Evolutionary conservation across 2,113 vertebrate species (phyloP).

Genomic region (Aplodontia rufa): DNA sequence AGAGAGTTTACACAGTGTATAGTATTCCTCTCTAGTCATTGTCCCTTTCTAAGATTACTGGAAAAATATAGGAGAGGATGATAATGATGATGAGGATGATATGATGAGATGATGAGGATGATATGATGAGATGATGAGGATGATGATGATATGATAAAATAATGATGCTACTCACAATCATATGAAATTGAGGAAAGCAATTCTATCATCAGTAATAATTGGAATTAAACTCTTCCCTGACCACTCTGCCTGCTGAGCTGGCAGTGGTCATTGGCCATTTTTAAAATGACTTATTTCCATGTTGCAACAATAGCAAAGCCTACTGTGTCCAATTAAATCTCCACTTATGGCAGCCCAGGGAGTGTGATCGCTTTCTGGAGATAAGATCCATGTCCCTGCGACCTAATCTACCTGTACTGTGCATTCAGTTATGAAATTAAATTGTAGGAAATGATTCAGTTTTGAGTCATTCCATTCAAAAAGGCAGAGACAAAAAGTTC

Average conservation of each 20-base stretch:
- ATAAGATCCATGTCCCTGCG: slow-evolving; percentile 72
- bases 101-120: neutral
- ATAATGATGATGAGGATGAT: too few species aligned
- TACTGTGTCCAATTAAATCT: slow-evolving; percentile 71
- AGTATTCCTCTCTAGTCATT: neutral
- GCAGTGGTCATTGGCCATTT: slow-evolving; percentile 65
- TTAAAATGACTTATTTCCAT: slow-evolving; percentile 69
- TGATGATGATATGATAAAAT: slow-evolving; percentile 31
- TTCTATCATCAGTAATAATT: slow-evolving; percentile 68
- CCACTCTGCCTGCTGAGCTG: neutral
- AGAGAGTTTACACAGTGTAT: neutral
- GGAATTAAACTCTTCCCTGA: slow-evolving; percentile 59
- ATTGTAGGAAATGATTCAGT: slow-evolving; percentile 84
- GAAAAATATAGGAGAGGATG: neutral
- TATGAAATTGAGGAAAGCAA: slow-evolving; percentile 61
- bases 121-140: neutral
- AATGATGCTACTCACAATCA: slow-evolving; percentile 74
- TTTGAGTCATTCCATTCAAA: slow-evolving; percentile 81
- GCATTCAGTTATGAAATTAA: slow-evolving; percentile 82
- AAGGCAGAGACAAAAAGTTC: slow-evolving; percentile 78
- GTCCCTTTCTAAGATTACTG: neutral
- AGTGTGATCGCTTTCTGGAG: slow-evolving; percentile 74
- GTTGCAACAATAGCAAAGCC: slow-evolving; percentile 62
- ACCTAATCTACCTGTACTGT: slow-evolving; percentile 80
- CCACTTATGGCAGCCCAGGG: slow-evolving; percentile 62